phyloP scores from a whole-genome alignment of 1,140 invertebrate species.

The Bombus soroeensis region DNA sequence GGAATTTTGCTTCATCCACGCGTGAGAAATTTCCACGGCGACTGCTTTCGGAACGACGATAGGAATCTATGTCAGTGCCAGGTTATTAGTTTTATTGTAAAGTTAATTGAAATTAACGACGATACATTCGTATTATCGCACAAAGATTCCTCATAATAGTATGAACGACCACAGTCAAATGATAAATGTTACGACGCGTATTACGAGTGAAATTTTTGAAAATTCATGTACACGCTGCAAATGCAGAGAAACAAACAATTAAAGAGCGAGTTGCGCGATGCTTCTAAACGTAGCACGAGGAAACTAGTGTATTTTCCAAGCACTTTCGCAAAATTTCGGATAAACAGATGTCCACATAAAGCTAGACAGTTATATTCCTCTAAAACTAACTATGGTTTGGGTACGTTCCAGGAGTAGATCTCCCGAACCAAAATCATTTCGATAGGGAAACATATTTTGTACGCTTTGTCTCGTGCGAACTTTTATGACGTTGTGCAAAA shows the following conservation, averaged over 20 bases:
- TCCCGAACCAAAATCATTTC: background rate
- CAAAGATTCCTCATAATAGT: too few relatives aligned
- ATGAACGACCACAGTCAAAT: accelerated
- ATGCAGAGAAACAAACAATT: background rate
- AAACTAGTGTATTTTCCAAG: background rate
- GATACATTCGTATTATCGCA: background rate
- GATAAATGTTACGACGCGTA: too few relatives aligned
- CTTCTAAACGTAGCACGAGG: background rate
- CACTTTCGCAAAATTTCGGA: background rate
- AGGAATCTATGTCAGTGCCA: background rate
- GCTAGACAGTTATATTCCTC: background rate
- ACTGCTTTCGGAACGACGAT: background rate
- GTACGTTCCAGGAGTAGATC: too few relatives aligned
- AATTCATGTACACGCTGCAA: background rate
- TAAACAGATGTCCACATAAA: background rate
- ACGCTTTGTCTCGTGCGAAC: too few relatives aligned
- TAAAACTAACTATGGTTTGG: background rate
- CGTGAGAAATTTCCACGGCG: background rate
- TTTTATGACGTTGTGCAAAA: background rate
- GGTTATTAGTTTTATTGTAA: background rate
- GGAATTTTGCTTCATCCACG: background rate
- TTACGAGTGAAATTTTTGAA: background rate
- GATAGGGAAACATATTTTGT: background rate
- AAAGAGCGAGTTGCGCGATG: background rate
- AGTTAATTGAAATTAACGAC: background rate